phyloP scores from a whole-genome alignment of 92 coral and sea anemone genomes.

The Scolanthus callimorphus region DNA sequence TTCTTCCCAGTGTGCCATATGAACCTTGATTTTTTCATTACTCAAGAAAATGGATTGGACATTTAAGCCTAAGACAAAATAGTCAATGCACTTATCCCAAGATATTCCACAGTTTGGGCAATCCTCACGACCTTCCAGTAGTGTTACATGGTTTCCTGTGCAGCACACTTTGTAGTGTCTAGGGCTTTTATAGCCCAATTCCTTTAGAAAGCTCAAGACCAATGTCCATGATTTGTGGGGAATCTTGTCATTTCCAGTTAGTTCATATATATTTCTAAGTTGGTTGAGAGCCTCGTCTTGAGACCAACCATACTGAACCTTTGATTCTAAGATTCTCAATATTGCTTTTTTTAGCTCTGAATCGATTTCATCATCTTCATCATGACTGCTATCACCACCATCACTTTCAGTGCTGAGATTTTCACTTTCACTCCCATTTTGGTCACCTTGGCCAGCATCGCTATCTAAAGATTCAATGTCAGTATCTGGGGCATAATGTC shows the following conservation, averaged over 20 bases:
- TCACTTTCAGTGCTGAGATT: background rate
- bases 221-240: conserved; percentile 45
- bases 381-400: conserved; percentile 3
- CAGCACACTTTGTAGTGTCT: conserved; percentile 46
- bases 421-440: background rate
- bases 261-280: conserved; percentile 42
- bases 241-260: conserved; percentile 33
- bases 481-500: background rate
- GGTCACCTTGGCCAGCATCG: background rate
- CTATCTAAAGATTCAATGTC: background rate
- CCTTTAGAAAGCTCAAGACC: conserved; percentile 25
- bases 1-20: conserved; percentile 23
- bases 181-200: conserved; percentile 38
- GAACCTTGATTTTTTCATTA: conserved; percentile 1
- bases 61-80: conserved; percentile 45
- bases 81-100: conserved; percentile 26
- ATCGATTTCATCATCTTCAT: conserved; percentile 15
- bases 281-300: conserved; percentile 46
- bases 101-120: conserved; percentile 44
- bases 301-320: conserved; percentile 57
- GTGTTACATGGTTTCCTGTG: conserved; percentile 27
- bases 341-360: conserved; percentile 27
- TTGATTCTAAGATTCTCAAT: conserved; percentile 38
- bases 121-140: conserved; percentile 12
- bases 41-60: conserved; percentile 30